Conservation (phyloP, 2,113 vertebrate species). For the Odontophorus gujanensis region DNA sequence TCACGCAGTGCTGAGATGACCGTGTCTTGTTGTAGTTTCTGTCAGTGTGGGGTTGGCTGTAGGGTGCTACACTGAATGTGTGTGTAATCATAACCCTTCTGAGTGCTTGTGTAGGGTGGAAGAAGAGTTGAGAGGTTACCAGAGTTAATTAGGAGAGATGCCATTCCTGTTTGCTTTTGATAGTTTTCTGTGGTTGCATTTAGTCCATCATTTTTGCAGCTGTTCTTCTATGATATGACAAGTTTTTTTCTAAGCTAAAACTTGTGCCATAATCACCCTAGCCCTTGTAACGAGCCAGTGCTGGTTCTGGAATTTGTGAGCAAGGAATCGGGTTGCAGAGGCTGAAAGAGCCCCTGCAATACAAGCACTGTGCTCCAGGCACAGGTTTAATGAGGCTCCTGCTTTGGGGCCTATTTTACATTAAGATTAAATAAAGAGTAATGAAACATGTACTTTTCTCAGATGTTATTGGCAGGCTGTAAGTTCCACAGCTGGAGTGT, state of each 20-base stretch:
- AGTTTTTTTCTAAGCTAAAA: background rate
- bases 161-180: background rate
- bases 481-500: background rate
- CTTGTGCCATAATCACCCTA: background rate
- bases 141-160: background rate
- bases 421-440: background rate
- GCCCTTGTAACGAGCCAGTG: background rate
- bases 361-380: background rate
- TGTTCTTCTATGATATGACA: background rate
- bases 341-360: background rate
- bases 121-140: background rate
- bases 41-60: background rate
- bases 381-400: background rate
- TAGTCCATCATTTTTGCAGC: slow-evolving; percentile 13
- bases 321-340: background rate
- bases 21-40: background rate
- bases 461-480: background rate
- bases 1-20: accelerated
- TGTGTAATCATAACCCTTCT: background rate
- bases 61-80: accelerated
- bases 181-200: background rate
- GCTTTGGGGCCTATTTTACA: background rate
- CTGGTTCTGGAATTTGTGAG: background rate
- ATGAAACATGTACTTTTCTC: background rate
- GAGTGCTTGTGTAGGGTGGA: background rate